phyloP scores from a whole-genome alignment of 1,140 invertebrate genomes.

The Globodera rostochiensis region DNA sequence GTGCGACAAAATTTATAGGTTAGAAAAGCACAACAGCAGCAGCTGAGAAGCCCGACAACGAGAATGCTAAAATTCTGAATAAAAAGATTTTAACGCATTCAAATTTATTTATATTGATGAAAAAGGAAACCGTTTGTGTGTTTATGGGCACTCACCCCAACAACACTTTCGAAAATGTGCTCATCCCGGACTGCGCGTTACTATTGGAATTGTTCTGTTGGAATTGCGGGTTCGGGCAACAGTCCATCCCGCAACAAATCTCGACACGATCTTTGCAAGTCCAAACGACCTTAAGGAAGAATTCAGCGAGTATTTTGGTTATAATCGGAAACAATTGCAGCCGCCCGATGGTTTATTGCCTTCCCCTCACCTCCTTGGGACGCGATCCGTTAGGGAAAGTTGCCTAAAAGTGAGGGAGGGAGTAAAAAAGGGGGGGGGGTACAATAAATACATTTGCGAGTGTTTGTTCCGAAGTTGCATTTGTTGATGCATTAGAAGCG shows the following conservation, averaged over 20 bases:
- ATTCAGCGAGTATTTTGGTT: neutral
- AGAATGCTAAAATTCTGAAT: slow-evolving; percentile 51
- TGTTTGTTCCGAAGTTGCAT: slow-evolving; percentile 34
- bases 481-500: slow-evolving; percentile 12
- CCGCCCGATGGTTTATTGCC: neutral
- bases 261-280: slow-evolving; percentile 43
- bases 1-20: slow-evolving; percentile 48
- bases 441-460: slow-evolving; percentile 14
- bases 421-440: neutral
- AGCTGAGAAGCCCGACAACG: slow-evolving; percentile 38
- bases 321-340: neutral
- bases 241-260: slow-evolving; percentile 55
- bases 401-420: slow-evolving; percentile 27
- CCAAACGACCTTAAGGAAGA: slow-evolving; percentile 43
- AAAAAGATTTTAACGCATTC: neutral
- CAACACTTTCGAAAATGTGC: slow-evolving; percentile 27
- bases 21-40: slow-evolving; percentile 48
- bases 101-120: too few species aligned
- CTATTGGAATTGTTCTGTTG: neutral
- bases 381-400: slow-evolving; percentile 51
- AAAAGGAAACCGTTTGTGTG: too few species aligned
- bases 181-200: slow-evolving; percentile 21
- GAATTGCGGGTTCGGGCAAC: slow-evolving; percentile 41
- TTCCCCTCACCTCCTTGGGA: slow-evolving; percentile 34
- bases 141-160: slow-evolving; percentile 35